Percentiles rank a stretch among this genome's conserved stretches.
Conservation (phyloP, 2,113 vertebrate genomes). For the Danio rerio region GRCz12tu NC_133181.1:47500501-47501000, state of each 20-base stretch:
- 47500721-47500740: background rate
- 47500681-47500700: slow-evolving; percentile 10
- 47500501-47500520: slow-evolving; percentile 59
- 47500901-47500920: background rate
- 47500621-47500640: slow-evolving; percentile 5
- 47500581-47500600: background rate
- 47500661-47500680: slow-evolving; percentile 17
- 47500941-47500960: background rate
- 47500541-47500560: background rate
- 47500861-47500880: background rate
- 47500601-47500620: background rate
- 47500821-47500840: background rate
- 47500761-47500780: background rate
- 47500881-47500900: background rate
- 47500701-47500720: background rate
- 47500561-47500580: background rate
- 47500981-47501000: background rate
- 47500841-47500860: background rate
- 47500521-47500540: slow-evolving; percentile 24
- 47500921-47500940: background rate
- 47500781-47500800: background rate
- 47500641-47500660: slow-evolving; percentile 6
- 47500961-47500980: background rate
- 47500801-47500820: background rate
- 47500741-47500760: background rate